A percentile compares a stretch with the other conserved stretches of the same genome.
Evolutionary conservation across 1,140 invertebrate species (phyloP).

Genomic region (Drosophila subobscura): DNA sequence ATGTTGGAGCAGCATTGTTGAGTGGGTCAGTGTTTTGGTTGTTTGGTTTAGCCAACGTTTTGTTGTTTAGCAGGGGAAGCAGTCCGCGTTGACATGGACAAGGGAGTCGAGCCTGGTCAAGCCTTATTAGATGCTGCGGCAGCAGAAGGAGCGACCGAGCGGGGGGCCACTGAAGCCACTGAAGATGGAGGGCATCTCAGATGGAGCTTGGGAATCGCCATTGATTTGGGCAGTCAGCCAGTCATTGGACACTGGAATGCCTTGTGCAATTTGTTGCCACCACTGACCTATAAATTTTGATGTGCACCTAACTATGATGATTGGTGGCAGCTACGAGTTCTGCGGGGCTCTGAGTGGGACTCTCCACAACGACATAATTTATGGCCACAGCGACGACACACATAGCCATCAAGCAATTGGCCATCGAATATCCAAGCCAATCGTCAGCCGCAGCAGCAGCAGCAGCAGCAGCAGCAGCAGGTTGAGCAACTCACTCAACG

Average conservation of each 20-base stretch:
- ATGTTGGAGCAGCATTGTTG: conserved; percentile 27
- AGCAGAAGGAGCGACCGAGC: conserved; percentile 11
- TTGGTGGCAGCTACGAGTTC: conserved; percentile 31
- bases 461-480: conserved; percentile 69
- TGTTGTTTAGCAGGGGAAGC: conserved; percentile 2
- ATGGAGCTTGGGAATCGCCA: conserved; percentile 25
- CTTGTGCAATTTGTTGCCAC: conserved; percentile 79
- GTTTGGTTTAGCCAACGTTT: conserved; percentile 33
- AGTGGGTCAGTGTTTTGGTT: conserved; percentile 45
- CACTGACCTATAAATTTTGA: conserved; percentile 84
- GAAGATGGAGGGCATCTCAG: conserved; percentile 43
- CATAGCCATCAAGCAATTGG: conserved; percentile 30
- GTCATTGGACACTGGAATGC: conserved; percentile 31
- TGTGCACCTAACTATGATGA: conserved; percentile 70
- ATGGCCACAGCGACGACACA: conserved; percentile 65
- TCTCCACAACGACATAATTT: conserved; percentile 67
- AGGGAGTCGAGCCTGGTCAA: conserved; percentile 42
- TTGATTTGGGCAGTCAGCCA: conserved; percentile 39
- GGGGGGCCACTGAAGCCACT: conserved; percentile 21
- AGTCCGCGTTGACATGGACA: conserved; percentile 39
- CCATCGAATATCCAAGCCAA: conserved; percentile 22
- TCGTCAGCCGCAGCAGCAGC: too few relatives aligned
- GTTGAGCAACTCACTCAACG: conserved; percentile 66
- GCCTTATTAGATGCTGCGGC: conserved; percentile 44
- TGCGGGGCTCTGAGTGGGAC: neutral